phyloP scores from a whole-genome alignment of 2,888 invertebrate genomes.

The Andrena chrysosceles region DNA sequence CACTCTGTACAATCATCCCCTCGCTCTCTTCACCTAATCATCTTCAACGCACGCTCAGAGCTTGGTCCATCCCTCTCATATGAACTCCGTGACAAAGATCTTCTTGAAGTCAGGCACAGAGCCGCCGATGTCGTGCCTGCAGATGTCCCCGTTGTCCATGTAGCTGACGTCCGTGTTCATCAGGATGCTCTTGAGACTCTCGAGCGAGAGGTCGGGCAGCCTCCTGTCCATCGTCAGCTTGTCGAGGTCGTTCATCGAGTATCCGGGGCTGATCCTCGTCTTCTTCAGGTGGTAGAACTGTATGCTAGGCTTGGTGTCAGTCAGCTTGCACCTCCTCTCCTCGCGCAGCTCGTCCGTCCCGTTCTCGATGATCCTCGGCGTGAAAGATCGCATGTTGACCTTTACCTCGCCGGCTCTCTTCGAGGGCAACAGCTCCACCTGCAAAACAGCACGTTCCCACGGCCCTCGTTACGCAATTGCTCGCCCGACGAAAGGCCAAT shows the following conservation, averaged over 20 bases:
- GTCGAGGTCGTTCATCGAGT: slow-evolving; percentile 84
- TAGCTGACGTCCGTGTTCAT: slow-evolving; percentile 82
- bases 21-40: background rate
- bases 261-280: slow-evolving; percentile 77
- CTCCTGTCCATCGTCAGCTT: slow-evolving; percentile 70
- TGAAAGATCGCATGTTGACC: slow-evolving; percentile 81
- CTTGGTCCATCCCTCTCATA: slow-evolving; percentile 70
- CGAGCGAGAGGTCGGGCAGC: slow-evolving; percentile 80
- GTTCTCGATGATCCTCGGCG: slow-evolving; percentile 81
- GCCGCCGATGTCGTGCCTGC: slow-evolving; percentile 84
- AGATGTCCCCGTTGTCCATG: slow-evolving; percentile 83
- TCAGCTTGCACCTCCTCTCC: slow-evolving; percentile 45
- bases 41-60: background rate
- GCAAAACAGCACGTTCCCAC: slow-evolving; percentile 70
- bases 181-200: slow-evolving; percentile 82
- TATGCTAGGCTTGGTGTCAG: slow-evolving; percentile 77
- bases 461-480: slow-evolving; percentile 64
- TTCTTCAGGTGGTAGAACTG: slow-evolving; percentile 80
- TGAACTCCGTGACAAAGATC: slow-evolving; percentile 86
- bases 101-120: slow-evolving; percentile 87
- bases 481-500: slow-evolving; percentile 60
- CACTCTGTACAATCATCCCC: slow-evolving; percentile 41
- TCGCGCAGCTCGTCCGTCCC: slow-evolving; percentile 50
- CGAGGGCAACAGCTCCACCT: slow-evolving; percentile 77
- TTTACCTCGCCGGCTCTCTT: slow-evolving; percentile 76